Evolutionary conservation across 2,888 invertebrate genomes (phyloP).

Genomic region (Busseola fusca): DNA sequence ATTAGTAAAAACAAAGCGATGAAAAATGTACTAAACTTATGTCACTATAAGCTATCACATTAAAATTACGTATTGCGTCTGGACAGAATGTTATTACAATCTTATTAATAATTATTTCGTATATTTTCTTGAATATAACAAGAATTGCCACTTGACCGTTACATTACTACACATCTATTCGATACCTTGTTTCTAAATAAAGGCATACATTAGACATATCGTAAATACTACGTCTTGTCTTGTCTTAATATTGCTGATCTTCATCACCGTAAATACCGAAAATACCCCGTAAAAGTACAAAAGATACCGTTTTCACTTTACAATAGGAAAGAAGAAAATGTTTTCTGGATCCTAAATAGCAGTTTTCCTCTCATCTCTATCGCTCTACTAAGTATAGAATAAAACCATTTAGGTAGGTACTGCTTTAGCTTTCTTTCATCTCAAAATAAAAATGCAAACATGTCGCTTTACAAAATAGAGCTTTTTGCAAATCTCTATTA

Average conservation of each 20-base stretch:
- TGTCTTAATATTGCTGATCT: conserved; percentile 58
- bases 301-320: conserved; percentile 17
- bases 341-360: conserved; percentile 4
- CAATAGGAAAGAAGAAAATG: neutral
- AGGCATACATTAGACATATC: conserved; percentile 36
- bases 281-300: conserved; percentile 30
- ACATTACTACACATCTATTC: conserved; percentile 26
- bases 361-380: neutral
- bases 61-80: conserved; percentile 70
- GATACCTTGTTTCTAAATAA: conserved; percentile 28
- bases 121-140: conserved; percentile 34
- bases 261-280: conserved; percentile 47
- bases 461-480: neutral
- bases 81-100: conserved; percentile 64
- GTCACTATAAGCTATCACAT: conserved; percentile 65
- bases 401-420: too few relatives aligned
- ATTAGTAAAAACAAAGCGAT: conserved; percentile 14
- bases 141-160: conserved; percentile 30
- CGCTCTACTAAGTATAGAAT: neutral
- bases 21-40: conserved; percentile 47
- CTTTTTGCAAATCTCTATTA: neutral
- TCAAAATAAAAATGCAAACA: neutral
- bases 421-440: neutral
- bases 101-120: conserved; percentile 50
- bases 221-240: conserved; percentile 19